These are phyloP conservation scores for Bacillus rossius DNA, from an alignment of 1,140 invertebrate genomes.

Conservation along the genomic window DNA sequence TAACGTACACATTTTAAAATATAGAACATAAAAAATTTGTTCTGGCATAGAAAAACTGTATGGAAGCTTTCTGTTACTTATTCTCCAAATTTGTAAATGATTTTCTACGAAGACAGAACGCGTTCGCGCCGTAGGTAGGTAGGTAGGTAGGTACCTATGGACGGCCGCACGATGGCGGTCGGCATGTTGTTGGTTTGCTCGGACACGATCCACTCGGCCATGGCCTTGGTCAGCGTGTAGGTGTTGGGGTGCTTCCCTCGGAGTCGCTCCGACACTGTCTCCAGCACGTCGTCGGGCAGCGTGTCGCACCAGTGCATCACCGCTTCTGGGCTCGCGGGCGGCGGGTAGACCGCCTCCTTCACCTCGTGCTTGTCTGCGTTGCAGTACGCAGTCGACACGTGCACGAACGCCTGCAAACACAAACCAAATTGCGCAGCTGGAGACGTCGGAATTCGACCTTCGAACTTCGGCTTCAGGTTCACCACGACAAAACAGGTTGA, in stretches of 20 bases:
- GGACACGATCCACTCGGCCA: constrained; percentile 71
- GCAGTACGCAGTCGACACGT: constrained; percentile 86
- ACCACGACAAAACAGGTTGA: too few species aligned
- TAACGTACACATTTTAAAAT: too few species aligned
- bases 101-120: too few species aligned
- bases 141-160: too few species aligned
- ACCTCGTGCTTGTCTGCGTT: constrained; percentile 67
- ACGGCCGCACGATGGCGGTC: constrained; percentile 85
- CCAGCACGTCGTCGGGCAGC: constrained; percentile 52
- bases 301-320: constrained; percentile 55
- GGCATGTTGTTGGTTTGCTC: constrained; percentile 61
- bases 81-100: too few species aligned
- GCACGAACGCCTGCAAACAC: constrained; percentile 60
- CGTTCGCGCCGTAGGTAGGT: too few species aligned
- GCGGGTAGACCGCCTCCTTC: constrained; percentile 66
- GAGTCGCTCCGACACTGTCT: constrained; percentile 48
- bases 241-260: constrained; percentile 74
- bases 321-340: constrained; percentile 54
- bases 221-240: constrained; percentile 81
- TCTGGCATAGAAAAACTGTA: too few species aligned
- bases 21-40: too few species aligned
- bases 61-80: too few species aligned
- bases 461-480: too few species aligned
- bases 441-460: too few species aligned
- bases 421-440: constrained; percentile 4